Conservation (phyloP, 53 echinoderm and acorn worm species). For the Echinometra lucunter region DNA sequence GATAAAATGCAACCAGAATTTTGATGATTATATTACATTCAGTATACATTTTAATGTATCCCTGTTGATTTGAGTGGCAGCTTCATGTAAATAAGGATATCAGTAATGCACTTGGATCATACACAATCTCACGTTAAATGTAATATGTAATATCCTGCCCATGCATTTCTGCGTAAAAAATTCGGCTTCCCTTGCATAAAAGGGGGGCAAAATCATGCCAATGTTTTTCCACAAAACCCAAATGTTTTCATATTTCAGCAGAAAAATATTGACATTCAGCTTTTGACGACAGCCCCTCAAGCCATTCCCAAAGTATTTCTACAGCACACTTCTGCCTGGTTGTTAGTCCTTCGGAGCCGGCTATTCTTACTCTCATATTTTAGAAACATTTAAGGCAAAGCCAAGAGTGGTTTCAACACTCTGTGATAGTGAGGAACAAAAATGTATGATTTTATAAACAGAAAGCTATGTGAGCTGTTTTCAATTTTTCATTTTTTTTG, state of each 20-base stretch:
- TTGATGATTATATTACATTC: too few relatives aligned
- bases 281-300: conserved; percentile 31
- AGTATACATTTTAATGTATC: too few relatives aligned
- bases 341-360: conserved; percentile 9
- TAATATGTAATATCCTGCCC: too few relatives aligned
- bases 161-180: not conserved
- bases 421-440: not conserved
- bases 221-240: conserved; percentile 58
- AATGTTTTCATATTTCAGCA: conserved; percentile 61
- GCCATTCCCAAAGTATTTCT: conserved; percentile 10
- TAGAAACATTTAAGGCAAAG: conserved; percentile 10
- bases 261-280: conserved; percentile 66
- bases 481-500: conserved; percentile 27
- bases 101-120: too few relatives aligned
- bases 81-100: too few relatives aligned
- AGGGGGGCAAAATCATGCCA: conserved; percentile 7
- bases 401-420: not conserved
- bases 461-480: conserved; percentile 26
- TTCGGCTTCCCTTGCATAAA: not conserved
- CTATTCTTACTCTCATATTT: conserved; percentile 36
- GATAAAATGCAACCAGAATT: too few relatives aligned
- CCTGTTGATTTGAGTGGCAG: too few relatives aligned
- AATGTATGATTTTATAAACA: conserved; percentile 26
- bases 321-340: conserved; percentile 32
- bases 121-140: too few relatives aligned